Evolutionary conservation across 2,113 vertebrate species (phyloP).

Genomic region (Dolichotis patagonum): DNA sequence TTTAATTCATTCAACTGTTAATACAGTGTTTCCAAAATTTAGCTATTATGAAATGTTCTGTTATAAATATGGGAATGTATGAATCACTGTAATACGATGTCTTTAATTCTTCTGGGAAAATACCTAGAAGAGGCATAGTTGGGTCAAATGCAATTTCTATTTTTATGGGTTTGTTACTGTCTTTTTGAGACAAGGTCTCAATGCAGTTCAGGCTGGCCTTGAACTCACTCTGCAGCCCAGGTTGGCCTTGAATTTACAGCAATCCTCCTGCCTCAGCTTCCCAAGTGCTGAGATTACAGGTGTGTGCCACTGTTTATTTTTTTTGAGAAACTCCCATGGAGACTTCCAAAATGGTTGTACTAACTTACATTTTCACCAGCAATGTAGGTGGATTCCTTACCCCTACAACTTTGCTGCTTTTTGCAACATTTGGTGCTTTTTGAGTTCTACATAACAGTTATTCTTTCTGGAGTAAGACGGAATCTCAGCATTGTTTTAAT

Average conservation of each 20-base stretch:
- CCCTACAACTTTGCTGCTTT: background rate
- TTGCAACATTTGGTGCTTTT: background rate
- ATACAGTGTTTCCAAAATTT: background rate
- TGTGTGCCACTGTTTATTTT: background rate
- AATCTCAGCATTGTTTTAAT: background rate
- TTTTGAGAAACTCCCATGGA: background rate
- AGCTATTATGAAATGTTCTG: background rate
- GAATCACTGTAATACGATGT: too few relatives aligned
- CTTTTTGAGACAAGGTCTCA: too few relatives aligned
- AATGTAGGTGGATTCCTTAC: background rate
- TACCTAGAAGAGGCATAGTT: background rate
- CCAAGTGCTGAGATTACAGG: too few relatives aligned
- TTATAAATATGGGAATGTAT: background rate
- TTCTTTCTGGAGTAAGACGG: background rate
- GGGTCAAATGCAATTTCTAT: background rate
- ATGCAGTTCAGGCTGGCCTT: too few relatives aligned
- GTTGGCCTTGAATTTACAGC: too few relatives aligned
- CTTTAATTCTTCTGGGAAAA: background rate
- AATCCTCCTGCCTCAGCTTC: too few relatives aligned
- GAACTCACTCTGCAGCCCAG: too few relatives aligned
- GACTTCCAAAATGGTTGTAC: background rate
- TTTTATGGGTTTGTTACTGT: background rate
- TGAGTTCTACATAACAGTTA: background rate
- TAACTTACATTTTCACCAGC: background rate
- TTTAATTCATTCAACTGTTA: background rate